Evolutionary conservation across 2,113 vertebrate genomes (phyloP).

Genomic region (Sebastes fasciatus): DNA sequence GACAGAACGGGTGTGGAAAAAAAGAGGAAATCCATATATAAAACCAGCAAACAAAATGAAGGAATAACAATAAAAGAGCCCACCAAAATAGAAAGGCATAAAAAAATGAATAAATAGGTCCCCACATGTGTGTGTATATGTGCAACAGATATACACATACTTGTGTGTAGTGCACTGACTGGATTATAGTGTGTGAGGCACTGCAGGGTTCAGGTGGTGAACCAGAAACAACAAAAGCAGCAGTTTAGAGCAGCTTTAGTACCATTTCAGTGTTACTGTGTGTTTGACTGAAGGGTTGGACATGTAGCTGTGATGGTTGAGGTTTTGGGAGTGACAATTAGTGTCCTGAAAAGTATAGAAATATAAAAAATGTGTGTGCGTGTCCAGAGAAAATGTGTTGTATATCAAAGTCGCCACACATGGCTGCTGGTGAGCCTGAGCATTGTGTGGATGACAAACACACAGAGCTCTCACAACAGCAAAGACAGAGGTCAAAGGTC

Average conservation of each 20-base stretch:
- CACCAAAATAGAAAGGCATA: not conserved
- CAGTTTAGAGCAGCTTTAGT: not conserved
- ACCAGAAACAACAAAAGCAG: conserved; percentile 14
- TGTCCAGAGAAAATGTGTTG: not conserved
- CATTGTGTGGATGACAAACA: conserved; percentile 4
- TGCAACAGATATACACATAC: not conserved
- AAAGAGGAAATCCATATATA: not conserved
- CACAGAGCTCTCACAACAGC: conserved; percentile 11
- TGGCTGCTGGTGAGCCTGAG: not conserved
- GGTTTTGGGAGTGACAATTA: not conserved
- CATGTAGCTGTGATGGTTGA: not conserved
- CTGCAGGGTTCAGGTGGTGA: not conserved
- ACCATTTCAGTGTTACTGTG: not conserved
- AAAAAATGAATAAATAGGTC: not conserved
- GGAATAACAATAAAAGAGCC: not conserved
- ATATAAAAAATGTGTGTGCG: not conserved
- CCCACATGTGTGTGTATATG: too few species aligned
- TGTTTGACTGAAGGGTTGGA: not conserved
- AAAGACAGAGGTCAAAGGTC: conserved; percentile 27
- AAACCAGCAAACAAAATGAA: not conserved
- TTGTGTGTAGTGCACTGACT: not conserved
- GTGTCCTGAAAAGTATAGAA: not conserved
- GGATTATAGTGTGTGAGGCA: not conserved
- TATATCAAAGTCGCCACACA: not conserved
- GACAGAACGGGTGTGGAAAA: not conserved